These are phyloP conservation scores for Leptothorax acervorum DNA, from an alignment of 2,888 invertebrate species.

Conservation along the genomic window DNA sequence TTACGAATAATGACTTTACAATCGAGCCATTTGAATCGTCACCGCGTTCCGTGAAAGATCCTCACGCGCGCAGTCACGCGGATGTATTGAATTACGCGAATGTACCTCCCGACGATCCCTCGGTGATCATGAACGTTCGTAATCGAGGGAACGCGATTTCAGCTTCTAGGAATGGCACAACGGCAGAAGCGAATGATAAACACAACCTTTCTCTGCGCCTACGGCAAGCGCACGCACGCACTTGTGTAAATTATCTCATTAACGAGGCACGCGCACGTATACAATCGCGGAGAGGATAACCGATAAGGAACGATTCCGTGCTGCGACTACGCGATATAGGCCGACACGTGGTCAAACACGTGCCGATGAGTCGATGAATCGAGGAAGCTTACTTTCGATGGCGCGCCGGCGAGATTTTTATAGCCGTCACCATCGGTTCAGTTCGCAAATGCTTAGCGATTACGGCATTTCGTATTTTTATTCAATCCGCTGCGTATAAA, in stretches of 20 bases:
- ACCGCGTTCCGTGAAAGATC: background rate
- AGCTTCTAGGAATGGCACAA: slow-evolving; percentile 50
- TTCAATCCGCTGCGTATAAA: background rate
- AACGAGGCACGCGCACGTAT: slow-evolving; percentile 37
- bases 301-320: slow-evolving; percentile 52
- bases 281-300: slow-evolving; percentile 48
- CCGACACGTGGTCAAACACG: slow-evolving; percentile 69
- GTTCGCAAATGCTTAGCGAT: slow-evolving; percentile 4
- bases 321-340: slow-evolving; percentile 56
- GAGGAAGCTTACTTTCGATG: slow-evolving; percentile 52
- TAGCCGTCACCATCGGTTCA: background rate
- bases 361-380: slow-evolving; percentile 43
- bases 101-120: no score
- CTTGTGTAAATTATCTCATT: slow-evolving; percentile 49
- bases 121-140: slow-evolving; percentile 13
- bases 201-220: slow-evolving; percentile 55
- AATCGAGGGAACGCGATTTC: slow-evolving; percentile 28
- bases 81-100: slow-evolving; percentile 4
- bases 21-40: background rate
- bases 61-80: background rate
- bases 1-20: slow-evolving; percentile 3
- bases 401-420: background rate
- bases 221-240: slow-evolving; percentile 28
- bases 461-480: slow-evolving; percentile 38
- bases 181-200: slow-evolving; percentile 51